Conservation (phyloP, 1,140 invertebrate species). For the Drosophila triauraria region DNA sequence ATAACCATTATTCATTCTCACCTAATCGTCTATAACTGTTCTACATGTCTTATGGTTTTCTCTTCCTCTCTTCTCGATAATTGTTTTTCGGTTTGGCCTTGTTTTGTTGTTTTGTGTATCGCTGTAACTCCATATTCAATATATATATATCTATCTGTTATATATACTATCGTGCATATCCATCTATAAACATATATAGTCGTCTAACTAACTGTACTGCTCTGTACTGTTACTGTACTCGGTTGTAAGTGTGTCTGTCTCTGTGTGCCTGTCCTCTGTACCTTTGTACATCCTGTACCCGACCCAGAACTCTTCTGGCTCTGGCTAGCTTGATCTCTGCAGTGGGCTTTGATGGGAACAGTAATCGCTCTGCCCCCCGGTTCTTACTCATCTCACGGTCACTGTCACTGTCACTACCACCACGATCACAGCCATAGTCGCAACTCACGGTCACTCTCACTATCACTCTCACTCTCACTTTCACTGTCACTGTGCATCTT, state of each 20-base stretch:
- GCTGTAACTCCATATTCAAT: conserved; percentile 31
- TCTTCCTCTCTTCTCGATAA: conserved; percentile 22
- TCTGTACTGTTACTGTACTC: conserved; percentile 49
- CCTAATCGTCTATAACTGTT: conserved; percentile 43
- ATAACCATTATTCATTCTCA: conserved; percentile 28
- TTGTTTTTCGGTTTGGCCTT: conserved; percentile 44
- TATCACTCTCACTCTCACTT: conserved; percentile 5
- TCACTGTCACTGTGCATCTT: conserved; percentile 29
- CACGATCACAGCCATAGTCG: conserved; percentile 11
- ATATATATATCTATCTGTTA: conserved; percentile 33
- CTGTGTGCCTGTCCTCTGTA: conserved; percentile 43
- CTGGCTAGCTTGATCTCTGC: conserved; percentile 28
- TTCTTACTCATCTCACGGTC: conserved; percentile 22
- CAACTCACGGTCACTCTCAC: conserved; percentile 18
- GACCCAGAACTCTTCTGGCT: conserved; percentile 5
- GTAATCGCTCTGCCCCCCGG: conserved; percentile 5
- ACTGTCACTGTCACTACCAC: conserved; percentile 28
- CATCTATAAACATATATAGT: conserved; percentile 44
- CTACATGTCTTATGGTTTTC: conserved; percentile 38
- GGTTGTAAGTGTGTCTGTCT: conserved; percentile 55
- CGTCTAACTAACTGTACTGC: conserved; percentile 55
- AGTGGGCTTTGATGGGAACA: conserved; percentile 33
- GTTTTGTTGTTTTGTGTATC: conserved; percentile 46
- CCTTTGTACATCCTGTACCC: conserved; percentile 13
- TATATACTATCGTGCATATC: conserved; percentile 41